Percentiles rank a stretch among this genome's conserved stretches.
Conservation (phyloP, 1,140 invertebrate genomes). For the Rhagoletis zephyria region DNA sequence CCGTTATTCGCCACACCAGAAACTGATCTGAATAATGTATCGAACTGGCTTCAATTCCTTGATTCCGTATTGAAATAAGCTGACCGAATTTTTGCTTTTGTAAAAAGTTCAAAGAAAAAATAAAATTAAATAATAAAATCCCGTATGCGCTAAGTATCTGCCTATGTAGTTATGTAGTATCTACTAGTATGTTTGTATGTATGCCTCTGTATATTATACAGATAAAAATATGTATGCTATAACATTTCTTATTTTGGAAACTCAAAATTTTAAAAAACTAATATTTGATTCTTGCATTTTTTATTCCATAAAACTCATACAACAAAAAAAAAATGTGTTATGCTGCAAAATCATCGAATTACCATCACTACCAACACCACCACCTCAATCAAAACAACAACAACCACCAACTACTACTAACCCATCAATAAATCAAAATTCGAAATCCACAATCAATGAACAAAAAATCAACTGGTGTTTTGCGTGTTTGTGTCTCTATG, state of each 20-base stretch:
- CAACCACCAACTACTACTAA: slow-evolving; percentile 45
- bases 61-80: too few relatives aligned
- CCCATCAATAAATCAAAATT: slow-evolving; percentile 42
- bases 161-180: not conserved
- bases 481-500: slow-evolving; percentile 61
- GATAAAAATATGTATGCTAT: not conserved
- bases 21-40: too few relatives aligned
- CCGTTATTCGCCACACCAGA: too few relatives aligned
- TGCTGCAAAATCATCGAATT: slow-evolving; percentile 44
- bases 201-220: not conserved
- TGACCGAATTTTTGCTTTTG: too few relatives aligned
- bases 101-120: too few relatives aligned
- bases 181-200: too few relatives aligned
- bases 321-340: slow-evolving; percentile 23
- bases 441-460: not conserved
- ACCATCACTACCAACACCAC: not conserved
- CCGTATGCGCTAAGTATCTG: too few relatives aligned
- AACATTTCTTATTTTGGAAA: not conserved
- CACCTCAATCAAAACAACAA: not conserved
- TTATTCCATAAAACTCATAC: slow-evolving; percentile 26
- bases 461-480: not conserved
- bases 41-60: too few relatives aligned
- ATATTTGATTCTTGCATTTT: slow-evolving; percentile 41
- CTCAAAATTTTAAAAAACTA: slow-evolving; percentile 14
- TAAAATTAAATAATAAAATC: too few relatives aligned